Evolutionary conservation across 2,797 vertebrate genomes (phyloP), one percentile per base, ranked within the genome.

Genomic region (Malurus leucopterus): DNA sequence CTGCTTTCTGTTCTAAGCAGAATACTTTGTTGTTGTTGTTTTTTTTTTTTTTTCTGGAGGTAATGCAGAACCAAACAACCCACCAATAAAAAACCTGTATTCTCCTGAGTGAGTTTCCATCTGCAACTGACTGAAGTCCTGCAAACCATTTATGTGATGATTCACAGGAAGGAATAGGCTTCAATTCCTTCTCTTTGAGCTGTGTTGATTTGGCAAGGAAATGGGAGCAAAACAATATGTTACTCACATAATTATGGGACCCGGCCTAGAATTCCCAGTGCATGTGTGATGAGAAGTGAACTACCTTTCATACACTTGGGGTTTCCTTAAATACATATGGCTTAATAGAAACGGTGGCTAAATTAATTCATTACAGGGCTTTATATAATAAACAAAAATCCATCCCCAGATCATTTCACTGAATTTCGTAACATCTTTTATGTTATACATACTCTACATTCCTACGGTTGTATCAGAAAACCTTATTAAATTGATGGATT

Each of bases 111-210:
- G 46, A 50, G 29, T 86, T 93, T 78, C 80, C 67, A 79, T 49
- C 63, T 87, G 75, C 34, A 46, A 34, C 21, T 61, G 63, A 72
- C 71, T 70, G 47, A 68, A 89, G 36, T 68, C 54, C 50, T 53
- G 64, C 65, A 81, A 91, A 84, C 64, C 75, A 79, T 84, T 40
- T 73, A 32, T 54, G 62, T 41, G 64, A 44, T 92, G 91, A 93
- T 91, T 93, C 88, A 90, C 57, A 88, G 91, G 88, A 92, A 95
- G 88, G 77, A 93, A 88, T 68, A 82, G 36, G 75, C 84, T 91
- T 89, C 64, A 86, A 59, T 70, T 90, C 75, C n/a, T 89, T 84
- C 65, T 82, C 80, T 86, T 92, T 76, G 57, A 90, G 78, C 64
- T 51, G 2, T 18, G 68, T 86, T 86, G 57, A 78, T 86, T 90